Base-by-base conservation (phyloP, 2,888 invertebrate species). In the Brassicogethes aeneus region DNA sequence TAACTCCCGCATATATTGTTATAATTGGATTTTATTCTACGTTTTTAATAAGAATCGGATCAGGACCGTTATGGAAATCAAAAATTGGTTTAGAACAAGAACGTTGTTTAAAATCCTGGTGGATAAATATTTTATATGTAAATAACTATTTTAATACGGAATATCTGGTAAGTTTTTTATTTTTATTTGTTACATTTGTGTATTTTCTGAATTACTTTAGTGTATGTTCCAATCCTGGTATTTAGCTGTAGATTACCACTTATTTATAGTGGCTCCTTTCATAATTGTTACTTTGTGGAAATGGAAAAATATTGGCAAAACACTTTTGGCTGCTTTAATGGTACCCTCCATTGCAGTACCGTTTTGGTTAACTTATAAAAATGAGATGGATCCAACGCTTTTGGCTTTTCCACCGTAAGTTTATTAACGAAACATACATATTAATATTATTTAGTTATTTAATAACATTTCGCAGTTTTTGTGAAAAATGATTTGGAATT, bases 191-290 rank as follows among this genome's bases (percentile, higher is more conserved):
- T 32, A 32, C 12, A 32, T 12, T 23, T 7, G 23, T 10, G 5
- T 23, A 23, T 50, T 42, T 55, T 74, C 3, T 10, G 7, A 13
- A 12, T 32, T 32, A 5, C 14, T 32, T 40, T 69, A 80, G 80
- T 82, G 81, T 51, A 82, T 82, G 80, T 82, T 81, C 64, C 81
- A 82, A 62, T 79, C 82, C 0, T 82, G 82, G 82, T 82, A 81
- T 54, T 67, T 82, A 40, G 67, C 72, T 3, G 64, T 59, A 1
- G 68, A 66, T 49, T 65, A 60, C 17, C 68, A 68, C 41, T 45
- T 68, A 17, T 68, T 65, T 65, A 71, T 83, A 53, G 56, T 83
- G 33, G 81, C 83, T 0, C 80, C 84, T 0, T 64, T 77, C 34
- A 70, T 82, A 39, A 77, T 84, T 48, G 82, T 76, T 62, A 72